phyloP scores from a whole-genome alignment of 2,888 invertebrate genomes.

The Monopis laevigella region DNA sequence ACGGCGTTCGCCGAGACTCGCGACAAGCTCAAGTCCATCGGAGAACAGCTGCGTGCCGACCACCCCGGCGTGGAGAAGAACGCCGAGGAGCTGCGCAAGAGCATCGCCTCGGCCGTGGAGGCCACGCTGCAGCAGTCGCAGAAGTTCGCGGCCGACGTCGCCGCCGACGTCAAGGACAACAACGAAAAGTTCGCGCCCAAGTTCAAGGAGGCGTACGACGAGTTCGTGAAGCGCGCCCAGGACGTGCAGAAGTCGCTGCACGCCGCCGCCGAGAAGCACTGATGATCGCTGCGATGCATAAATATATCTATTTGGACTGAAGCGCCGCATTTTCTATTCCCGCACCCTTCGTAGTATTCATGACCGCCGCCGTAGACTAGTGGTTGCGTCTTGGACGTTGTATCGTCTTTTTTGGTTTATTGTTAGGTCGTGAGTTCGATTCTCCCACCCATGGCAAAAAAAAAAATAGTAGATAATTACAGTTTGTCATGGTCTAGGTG shows the following conservation, averaged over 20 bases:
- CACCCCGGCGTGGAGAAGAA: slow-evolving; percentile 54
- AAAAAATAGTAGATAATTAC: too few relatives aligned
- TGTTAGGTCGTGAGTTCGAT: too few relatives aligned
- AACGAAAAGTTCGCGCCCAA: slow-evolving; percentile 49
- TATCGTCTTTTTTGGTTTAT: too few relatives aligned
- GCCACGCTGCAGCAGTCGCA: slow-evolving; percentile 39
- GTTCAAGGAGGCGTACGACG: slow-evolving; percentile 48
- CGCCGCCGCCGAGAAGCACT: slow-evolving; percentile 51
- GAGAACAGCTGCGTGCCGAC: slow-evolving; percentile 39
- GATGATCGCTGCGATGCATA: too few relatives aligned
- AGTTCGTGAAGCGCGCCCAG: slow-evolving; percentile 42
- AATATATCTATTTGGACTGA: too few relatives aligned
- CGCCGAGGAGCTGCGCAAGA: slow-evolving; percentile 34
- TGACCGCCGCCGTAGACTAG: too few relatives aligned
- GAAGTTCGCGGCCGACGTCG: slow-evolving; percentile 45
- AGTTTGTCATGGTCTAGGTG: too few relatives aligned
- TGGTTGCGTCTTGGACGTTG: too few relatives aligned
- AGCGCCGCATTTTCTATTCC: too few relatives aligned
- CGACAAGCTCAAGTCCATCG: slow-evolving; percentile 33
- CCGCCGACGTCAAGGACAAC: slow-evolving; percentile 36
- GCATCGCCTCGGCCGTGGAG: slow-evolving; percentile 38
- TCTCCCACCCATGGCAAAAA: too few relatives aligned
- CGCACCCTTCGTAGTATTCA: too few relatives aligned
- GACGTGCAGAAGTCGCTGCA: slow-evolving; percentile 46
- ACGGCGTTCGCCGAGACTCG: slow-evolving; percentile 38